Evolutionary conservation across 2,888 invertebrate genomes (phyloP).

Genomic region (Epirrita christyi): DNA sequence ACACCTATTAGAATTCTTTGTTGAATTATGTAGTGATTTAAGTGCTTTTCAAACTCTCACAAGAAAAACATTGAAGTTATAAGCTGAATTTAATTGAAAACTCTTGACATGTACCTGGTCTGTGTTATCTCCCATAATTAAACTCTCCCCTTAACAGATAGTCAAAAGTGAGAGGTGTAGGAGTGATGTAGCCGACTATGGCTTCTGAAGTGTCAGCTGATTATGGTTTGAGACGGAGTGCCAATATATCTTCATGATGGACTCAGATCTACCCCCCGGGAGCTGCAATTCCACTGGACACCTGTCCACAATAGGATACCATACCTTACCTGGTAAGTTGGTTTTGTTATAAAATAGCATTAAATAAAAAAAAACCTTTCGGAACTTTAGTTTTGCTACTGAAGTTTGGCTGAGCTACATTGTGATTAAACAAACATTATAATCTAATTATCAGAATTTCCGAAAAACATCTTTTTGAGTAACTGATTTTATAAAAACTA

Average conservation of each 20-base stretch:
- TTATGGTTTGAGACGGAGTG: conserved; percentile 47
- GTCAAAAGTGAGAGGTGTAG: conserved; percentile 2
- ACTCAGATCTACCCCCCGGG: conserved; percentile 79
- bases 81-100: conserved; percentile 8
- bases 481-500: too few relatives aligned
- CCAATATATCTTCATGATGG: conserved; percentile 70
- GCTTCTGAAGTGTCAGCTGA: conserved; percentile 44
- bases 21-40: conserved; percentile 13
- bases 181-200: conserved; percentile 50
- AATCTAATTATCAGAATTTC: too few relatives aligned
- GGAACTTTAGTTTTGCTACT: too few relatives aligned
- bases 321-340: conserved; percentile 69
- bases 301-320: conserved; percentile 80
- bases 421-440: too few relatives aligned
- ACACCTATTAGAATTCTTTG: conserved; percentile 11
- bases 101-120: background rate
- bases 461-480: too few relatives aligned
- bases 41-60: conserved; percentile 1
- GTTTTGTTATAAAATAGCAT: background rate
- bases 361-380: background rate
- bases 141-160: too few relatives aligned
- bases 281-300: conserved; percentile 83
- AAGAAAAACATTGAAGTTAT: conserved; percentile 5
- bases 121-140: background rate
- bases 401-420: too few relatives aligned